Percentiles rank a stretch among this genome's conserved stretches.
Evolutionary conservation across 2,797 vertebrate genomes (phyloP).

Genomic region (Steatocranus sp.): DNA sequence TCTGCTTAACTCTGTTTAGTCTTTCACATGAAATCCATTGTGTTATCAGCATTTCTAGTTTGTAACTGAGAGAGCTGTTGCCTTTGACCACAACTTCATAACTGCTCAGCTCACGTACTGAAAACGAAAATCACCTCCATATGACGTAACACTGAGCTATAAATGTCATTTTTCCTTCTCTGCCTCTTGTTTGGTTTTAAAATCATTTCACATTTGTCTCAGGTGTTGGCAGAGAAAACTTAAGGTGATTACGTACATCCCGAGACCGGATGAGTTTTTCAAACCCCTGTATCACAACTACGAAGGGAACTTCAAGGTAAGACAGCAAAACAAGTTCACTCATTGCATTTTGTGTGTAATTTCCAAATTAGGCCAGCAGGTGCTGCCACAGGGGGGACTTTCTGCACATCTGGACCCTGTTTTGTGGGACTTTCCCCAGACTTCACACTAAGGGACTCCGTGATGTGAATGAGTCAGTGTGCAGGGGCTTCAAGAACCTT

Average conservation of each 20-base stretch:
- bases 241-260: constrained; percentile 40
- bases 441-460: neutral
- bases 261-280: constrained; percentile 68
- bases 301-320: constrained; percentile 77
- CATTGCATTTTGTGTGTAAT: neutral
- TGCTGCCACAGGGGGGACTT: constrained; percentile 31
- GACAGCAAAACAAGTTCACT: neutral
- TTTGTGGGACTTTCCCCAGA: constrained; percentile 44
- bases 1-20: neutral
- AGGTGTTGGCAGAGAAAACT: constrained; percentile 55
- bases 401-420: constrained; percentile 11
- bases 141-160: accelerated
- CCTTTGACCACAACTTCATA: neutral
- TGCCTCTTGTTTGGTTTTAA: neutral
- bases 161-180: neutral
- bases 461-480: constrained; percentile 54
- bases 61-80: neutral
- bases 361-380: constrained; percentile 36
- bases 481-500: constrained; percentile 58
- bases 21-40: neutral
- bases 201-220: neutral
- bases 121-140: neutral
- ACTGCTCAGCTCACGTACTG: neutral
- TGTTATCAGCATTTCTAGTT: neutral
- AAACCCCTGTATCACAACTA: constrained; percentile 66